These are phyloP conservation scores for Donacobius atricapilla DNA, from an alignment of 2,113 vertebrate genomes.

Conservation along the genomic window DNA sequence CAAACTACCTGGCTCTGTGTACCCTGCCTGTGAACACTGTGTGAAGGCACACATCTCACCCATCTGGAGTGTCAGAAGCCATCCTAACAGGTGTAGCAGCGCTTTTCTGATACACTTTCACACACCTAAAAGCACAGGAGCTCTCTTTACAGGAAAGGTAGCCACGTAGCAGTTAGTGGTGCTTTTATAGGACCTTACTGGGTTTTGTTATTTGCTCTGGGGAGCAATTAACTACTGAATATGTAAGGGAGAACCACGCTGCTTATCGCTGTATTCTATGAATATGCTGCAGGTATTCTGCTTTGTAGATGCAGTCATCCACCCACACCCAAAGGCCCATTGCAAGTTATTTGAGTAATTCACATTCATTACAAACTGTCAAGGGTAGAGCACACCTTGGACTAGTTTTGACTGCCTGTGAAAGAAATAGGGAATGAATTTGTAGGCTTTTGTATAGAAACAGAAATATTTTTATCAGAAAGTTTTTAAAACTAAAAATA, in stretches of 20 bases:
- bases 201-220: background rate
- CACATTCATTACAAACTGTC: constrained; percentile 15
- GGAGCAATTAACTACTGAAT: background rate
- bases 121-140: background rate
- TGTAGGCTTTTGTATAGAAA: background rate
- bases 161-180: background rate
- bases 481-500: background rate
- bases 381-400: background rate
- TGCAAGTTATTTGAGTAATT: constrained; percentile 17
- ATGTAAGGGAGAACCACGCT: background rate
- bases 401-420: background rate
- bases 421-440: background rate
- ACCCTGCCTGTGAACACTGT: background rate
- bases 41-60: background rate
- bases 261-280: background rate
- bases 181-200: background rate
- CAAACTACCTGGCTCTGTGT: background rate
- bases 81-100: background rate
- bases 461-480: background rate
- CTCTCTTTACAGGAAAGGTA: background rate
- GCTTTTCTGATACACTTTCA: background rate
- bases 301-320: background rate
- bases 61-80: background rate
- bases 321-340: constrained; percentile 2
- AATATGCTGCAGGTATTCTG: constrained; percentile 12